Conservation (phyloP, 2,888 invertebrate genomes). For the Drosophila nigricruria region DNA sequence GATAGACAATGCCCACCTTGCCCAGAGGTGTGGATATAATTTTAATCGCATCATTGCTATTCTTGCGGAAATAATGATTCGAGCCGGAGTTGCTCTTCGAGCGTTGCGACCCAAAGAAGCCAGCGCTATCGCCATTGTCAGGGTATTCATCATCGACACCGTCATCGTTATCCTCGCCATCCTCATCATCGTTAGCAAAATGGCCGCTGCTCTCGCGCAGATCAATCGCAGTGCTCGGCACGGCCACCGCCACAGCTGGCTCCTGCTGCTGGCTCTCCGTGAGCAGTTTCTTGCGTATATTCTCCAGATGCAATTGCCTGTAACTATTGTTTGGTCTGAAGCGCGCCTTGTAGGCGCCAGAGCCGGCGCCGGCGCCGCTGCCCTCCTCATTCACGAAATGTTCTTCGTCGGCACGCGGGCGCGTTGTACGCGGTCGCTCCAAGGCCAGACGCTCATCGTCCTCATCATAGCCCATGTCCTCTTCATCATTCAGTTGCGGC, state of each 20-base stretch:
- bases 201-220: slow-evolving; percentile 84
- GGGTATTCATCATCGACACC: slow-evolving; percentile 81
- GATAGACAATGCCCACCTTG: slow-evolving; percentile 86
- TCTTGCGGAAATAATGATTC: slow-evolving; percentile 85
- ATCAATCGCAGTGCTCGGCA: slow-evolving; percentile 81
- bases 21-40: slow-evolving; percentile 86
- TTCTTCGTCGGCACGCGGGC: slow-evolving; percentile 71
- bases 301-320: slow-evolving; percentile 79
- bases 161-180: slow-evolving; percentile 82
- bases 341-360: slow-evolving; percentile 49
- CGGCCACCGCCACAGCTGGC: slow-evolving; percentile 54
- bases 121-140: slow-evolving; percentile 76
- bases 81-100: slow-evolving; percentile 66
- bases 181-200: slow-evolving; percentile 84
- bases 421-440: slow-evolving; percentile 73
- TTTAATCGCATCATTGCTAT: slow-evolving; percentile 85
- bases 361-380: slow-evolving; percentile 71
- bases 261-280: slow-evolving; percentile 71
- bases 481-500: slow-evolving; percentile 61
- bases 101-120: slow-evolving; percentile 82
- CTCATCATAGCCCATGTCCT: slow-evolving; percentile 84
- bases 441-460: slow-evolving; percentile 82
- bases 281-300: slow-evolving; percentile 74
- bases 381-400: slow-evolving; percentile 83
- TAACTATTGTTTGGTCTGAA: slow-evolving; percentile 68